phyloP scores from a whole-genome alignment of 1,140 invertebrate species.

The Tetramorium parvispinum region DNA sequence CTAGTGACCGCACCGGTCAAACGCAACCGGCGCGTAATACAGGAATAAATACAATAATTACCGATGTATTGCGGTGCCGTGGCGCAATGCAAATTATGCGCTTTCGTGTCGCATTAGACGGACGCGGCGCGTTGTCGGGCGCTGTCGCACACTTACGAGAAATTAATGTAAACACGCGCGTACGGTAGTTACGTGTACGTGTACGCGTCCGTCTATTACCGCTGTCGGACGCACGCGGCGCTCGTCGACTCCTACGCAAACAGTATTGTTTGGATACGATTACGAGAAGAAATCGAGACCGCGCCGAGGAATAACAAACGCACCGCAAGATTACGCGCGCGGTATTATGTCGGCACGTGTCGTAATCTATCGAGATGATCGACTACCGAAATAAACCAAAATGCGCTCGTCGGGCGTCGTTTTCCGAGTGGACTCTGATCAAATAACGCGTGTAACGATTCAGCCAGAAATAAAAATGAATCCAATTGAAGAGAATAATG shows the following conservation, averaged over 20 bases:
- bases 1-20: conserved; percentile 31
- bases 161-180: conserved; percentile 72
- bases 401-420: neutral
- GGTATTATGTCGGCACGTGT: conserved; percentile 48
- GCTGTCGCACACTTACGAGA: conserved; percentile 36
- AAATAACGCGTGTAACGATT: conserved; percentile 11
- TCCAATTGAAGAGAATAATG: neutral
- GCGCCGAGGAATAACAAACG: conserved; percentile 52
- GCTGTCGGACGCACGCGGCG: conserved; percentile 46
- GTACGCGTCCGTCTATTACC: conserved; percentile 35
- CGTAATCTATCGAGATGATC: conserved; percentile 27
- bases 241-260: conserved; percentile 54
- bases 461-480: neutral
- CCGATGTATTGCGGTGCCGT: conserved; percentile 51
- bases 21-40: conserved; percentile 58
- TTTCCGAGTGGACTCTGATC: conserved; percentile 19
- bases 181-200: conserved; percentile 10
- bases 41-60: conserved; percentile 67
- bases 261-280: conserved; percentile 54
- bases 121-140: neutral
- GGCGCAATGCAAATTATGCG: conserved; percentile 64
- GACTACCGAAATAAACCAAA: conserved; percentile 36
- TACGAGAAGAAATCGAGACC: conserved; percentile 54
- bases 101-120: conserved; percentile 67
- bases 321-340: conserved; percentile 39